These are phyloP conservation scores for Chaetogeoica ovagalla DNA, from an alignment of 2,888 invertebrate species.

Conservation along the genomic window DNA sequence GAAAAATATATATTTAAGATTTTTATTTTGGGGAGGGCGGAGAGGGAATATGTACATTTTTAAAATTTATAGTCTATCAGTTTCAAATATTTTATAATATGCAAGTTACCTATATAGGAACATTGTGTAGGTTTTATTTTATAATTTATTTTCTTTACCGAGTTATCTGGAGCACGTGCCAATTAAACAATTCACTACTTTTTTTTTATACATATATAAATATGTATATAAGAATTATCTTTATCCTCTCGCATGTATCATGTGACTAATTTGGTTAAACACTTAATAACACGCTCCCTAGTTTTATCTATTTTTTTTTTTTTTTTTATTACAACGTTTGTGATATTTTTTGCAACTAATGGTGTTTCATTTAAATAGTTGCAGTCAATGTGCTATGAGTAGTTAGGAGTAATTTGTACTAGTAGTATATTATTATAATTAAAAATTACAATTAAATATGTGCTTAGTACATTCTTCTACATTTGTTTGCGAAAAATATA, in stretches of 20 bases:
- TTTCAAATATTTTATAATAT: slow-evolving; percentile 21
- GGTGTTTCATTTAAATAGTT: slow-evolving; percentile 20
- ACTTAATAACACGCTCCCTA: slow-evolving; percentile 27
- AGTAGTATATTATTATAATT: slow-evolving; percentile 1
- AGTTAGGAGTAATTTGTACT: slow-evolving; percentile 8
- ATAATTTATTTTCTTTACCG: slow-evolving; percentile 27
- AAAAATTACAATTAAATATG: slow-evolving; percentile 25
- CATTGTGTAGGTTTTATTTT: slow-evolving; percentile 46
- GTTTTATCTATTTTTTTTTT: neutral
- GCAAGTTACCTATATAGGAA: neutral
- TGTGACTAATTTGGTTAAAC: slow-evolving; percentile 38
- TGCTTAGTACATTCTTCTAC: slow-evolving; percentile 35
- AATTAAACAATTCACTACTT: slow-evolving; percentile 7
- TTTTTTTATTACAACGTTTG: slow-evolving; percentile 6
- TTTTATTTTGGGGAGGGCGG: no score
- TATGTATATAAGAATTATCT: slow-evolving; percentile 32
- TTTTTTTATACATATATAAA: slow-evolving; percentile 21
- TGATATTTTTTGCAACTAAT: slow-evolving; percentile 28
- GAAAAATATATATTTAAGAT: no score
- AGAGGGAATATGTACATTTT: slow-evolving; percentile 17
- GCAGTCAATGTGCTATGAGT: neutral
- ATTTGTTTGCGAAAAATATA: slow-evolving; percentile 24
- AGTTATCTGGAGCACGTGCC: slow-evolving; percentile 46
- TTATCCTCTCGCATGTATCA: slow-evolving; percentile 35
- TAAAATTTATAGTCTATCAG: slow-evolving; percentile 22